These are phyloP conservation scores for Arctia plantaginis DNA, from an alignment of 2,888 invertebrate species.

Conservation along the genomic window DNA sequence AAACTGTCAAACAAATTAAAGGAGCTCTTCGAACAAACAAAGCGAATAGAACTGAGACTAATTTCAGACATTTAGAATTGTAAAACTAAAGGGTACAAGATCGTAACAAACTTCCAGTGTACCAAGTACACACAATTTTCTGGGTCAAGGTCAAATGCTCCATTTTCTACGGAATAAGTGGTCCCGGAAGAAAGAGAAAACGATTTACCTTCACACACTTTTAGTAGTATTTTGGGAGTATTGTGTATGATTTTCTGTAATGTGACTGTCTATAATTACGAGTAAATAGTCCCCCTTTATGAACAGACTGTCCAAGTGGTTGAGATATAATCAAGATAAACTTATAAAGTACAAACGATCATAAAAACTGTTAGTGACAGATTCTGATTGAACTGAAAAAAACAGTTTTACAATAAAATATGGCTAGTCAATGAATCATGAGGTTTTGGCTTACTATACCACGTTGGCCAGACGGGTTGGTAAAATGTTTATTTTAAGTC, in stretches of 20 bases:
- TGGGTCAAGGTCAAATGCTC: slow-evolving; percentile 37
- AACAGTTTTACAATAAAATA: no score
- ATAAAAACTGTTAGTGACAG: slow-evolving; percentile 5
- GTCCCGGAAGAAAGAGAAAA: slow-evolving; percentile 21
- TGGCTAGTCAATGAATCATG: no score
- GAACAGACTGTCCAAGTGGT: background rate
- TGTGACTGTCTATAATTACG: background rate
- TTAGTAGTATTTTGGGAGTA: slow-evolving; percentile 22
- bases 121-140: slow-evolving; percentile 19
- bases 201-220: slow-evolving; percentile 33
- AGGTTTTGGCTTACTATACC: no score
- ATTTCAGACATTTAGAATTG: slow-evolving; percentile 35
- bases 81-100: slow-evolving; percentile 37
- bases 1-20: slow-evolving; percentile 28
- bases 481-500: no score
- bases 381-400: background rate
- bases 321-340: background rate
- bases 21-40: slow-evolving; percentile 36
- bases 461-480: no score
- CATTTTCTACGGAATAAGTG: slow-evolving; percentile 31
- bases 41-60: slow-evolving; percentile 28
- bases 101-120: slow-evolving; percentile 36
- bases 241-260: slow-evolving; percentile 38
- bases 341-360: background rate
- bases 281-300: background rate